Percentiles rank a stretch among this genome's conserved stretches.
phyloP scores from a whole-genome alignment of 2,888 invertebrate genomes.

The Argyresthia albistria region DNA sequence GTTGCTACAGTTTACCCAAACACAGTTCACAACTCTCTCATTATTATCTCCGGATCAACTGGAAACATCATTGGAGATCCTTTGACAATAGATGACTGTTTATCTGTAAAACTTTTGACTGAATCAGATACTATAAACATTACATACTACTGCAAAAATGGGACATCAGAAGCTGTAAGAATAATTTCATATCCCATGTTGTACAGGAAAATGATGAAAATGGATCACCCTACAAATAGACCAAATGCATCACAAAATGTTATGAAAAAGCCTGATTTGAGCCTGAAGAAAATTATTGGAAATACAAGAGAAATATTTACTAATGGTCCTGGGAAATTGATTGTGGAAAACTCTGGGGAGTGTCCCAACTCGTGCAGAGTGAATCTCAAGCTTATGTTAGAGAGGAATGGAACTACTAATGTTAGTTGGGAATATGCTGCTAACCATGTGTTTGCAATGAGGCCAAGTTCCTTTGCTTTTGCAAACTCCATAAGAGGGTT shows the following conservation, averaged over 20 bases:
- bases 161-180: constrained; percentile 67
- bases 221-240: constrained; percentile 30
- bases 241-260: constrained; percentile 34
- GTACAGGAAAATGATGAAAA: constrained; percentile 39
- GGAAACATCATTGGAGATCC: constrained; percentile 78
- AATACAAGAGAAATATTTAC: constrained; percentile 71
- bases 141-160: constrained; percentile 73
- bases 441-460: constrained; percentile 79
- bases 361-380: constrained; percentile 81
- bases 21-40: constrained; percentile 71
- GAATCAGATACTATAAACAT: constrained; percentile 61
- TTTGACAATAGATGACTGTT: constrained; percentile 71
- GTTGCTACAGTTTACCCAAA: constrained; percentile 66
- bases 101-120: constrained; percentile 69
- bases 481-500: constrained; percentile 78
- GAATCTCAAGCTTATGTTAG: constrained; percentile 70
- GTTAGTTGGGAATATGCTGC: constrained; percentile 76
- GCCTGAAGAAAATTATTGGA: constrained; percentile 70
- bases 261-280: constrained; percentile 61
- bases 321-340: constrained; percentile 75
- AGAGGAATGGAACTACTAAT: constrained; percentile 63
- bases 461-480: constrained; percentile 78
- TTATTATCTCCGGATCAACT: constrained; percentile 79
- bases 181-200: constrained; percentile 41
- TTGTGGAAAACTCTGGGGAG: constrained; percentile 78